Conservation (phyloP, 2,797 vertebrate species). For the Pseudochaenichthys georgianus region DNA sequence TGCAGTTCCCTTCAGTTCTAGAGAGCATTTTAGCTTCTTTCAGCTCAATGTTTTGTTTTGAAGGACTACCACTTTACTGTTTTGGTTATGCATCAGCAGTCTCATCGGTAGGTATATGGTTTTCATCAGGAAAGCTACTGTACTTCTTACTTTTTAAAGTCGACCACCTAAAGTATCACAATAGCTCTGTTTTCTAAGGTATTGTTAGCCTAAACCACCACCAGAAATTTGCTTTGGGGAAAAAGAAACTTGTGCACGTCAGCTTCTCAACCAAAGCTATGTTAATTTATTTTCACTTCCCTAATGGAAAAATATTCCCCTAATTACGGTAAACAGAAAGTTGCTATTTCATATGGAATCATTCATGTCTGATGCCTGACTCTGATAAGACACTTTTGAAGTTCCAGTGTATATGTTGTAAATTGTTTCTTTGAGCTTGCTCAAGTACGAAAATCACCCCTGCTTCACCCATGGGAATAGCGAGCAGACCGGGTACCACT, state of each 20-base stretch:
- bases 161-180: neutral
- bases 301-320: conserved; percentile 88
- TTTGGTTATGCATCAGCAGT: neutral
- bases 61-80: neutral
- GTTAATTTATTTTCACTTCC: conserved; percentile 89
- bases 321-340: conserved; percentile 89
- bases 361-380: conserved; percentile 87
- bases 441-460: conserved; percentile 87
- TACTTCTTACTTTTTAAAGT: neutral
- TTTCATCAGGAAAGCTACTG: neutral
- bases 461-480: conserved; percentile 82
- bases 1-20: neutral
- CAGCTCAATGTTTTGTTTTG: conserved; percentile 18
- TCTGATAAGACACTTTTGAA: conserved; percentile 90
- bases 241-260: conserved; percentile 56
- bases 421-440: conserved; percentile 88
- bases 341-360: conserved; percentile 91
- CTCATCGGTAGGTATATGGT: neutral
- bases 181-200: conserved; percentile 10
- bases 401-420: conserved; percentile 87
- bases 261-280: conserved; percentile 76
- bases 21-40: neutral
- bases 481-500: conserved; percentile 79
- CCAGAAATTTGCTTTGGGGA: conserved; percentile 33
- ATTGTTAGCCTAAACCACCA: conserved; percentile 19